These are phyloP conservation scores for Martes martes DNA, from an alignment of 2,113 vertebrate species.

Conservation along the genomic window DNA sequence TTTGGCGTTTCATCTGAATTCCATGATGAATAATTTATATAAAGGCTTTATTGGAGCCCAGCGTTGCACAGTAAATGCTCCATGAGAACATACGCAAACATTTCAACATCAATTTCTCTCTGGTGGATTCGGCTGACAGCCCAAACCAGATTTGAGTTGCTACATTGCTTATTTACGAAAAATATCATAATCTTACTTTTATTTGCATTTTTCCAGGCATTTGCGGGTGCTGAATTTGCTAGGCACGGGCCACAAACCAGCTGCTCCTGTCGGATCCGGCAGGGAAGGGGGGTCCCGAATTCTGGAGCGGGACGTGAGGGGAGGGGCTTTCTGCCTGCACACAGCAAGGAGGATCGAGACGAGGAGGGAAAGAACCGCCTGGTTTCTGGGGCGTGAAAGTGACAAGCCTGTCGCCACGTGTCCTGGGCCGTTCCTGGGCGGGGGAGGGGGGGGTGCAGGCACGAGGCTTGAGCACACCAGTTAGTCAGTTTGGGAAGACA, in stretches of 20 bases:
- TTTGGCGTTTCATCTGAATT: constrained; percentile 72
- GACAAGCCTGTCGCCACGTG: fast-evolving
- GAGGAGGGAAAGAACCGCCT: fast-evolving
- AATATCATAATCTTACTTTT: constrained; percentile 79
- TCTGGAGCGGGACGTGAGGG: background rate
- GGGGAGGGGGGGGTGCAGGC: background rate
- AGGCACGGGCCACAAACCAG: constrained; percentile 30
- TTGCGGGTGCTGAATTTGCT: constrained; percentile 59
- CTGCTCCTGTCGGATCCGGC: constrained; percentile 52
- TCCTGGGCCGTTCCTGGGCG: fast-evolving
- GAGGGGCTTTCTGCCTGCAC: background rate
- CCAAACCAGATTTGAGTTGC: constrained; percentile 76
- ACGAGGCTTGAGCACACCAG: fast-evolving
- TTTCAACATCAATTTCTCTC: constrained; percentile 78
- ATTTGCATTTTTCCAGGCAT: constrained; percentile 78
- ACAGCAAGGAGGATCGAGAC: background rate
- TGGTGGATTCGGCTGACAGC: constrained; percentile 74
- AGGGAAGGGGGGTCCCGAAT: background rate
- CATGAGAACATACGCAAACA: constrained; percentile 73
- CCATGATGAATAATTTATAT: constrained; percentile 82
- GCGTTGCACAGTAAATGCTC: constrained; percentile 77
- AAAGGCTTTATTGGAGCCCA: constrained; percentile 75
- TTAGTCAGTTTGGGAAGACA: fast-evolving
- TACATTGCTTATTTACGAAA: constrained; percentile 80
- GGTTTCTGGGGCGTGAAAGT: background rate